These are phyloP conservation scores for Aphelinus certus DNA, from an alignment of 1,140 invertebrate species.

Conservation along the genomic window DNA sequence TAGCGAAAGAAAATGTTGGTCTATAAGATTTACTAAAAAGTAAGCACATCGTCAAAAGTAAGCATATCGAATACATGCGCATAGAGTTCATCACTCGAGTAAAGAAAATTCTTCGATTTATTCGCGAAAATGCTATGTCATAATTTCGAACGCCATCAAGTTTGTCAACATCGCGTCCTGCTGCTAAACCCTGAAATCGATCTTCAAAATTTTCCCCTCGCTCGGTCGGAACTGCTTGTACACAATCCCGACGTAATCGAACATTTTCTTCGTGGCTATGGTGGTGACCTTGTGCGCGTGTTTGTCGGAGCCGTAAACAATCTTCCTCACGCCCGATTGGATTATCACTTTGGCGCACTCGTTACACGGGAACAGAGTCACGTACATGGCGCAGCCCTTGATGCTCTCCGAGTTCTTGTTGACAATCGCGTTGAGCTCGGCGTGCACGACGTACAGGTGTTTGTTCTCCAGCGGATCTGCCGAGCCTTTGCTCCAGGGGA, in stretches of 20 bases:
- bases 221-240: background rate
- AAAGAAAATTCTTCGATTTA: too few species aligned
- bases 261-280: conserved; percentile 72
- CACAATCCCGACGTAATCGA: background rate
- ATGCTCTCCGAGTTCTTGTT: conserved; percentile 87
- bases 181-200: too few species aligned
- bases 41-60: too few species aligned
- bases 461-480: conserved; percentile 75
- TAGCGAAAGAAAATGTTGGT: too few species aligned
- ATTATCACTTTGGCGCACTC: conserved; percentile 68
- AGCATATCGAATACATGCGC: too few species aligned
- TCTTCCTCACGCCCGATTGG: conserved; percentile 84
- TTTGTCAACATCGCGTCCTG: too few species aligned
- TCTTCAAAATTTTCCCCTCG: background rate
- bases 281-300: conserved; percentile 74
- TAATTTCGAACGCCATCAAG: too few species aligned
- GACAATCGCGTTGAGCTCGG: conserved; percentile 95
- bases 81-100: too few species aligned
- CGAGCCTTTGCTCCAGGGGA: conserved; percentile 83
- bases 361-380: conserved; percentile 91
- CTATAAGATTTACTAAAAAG: too few species aligned
- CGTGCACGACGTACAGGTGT: conserved; percentile 89
- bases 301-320: conserved; percentile 86
- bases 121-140: too few species aligned
- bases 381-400: conserved; percentile 84